Conservation (phyloP, 2,113 vertebrate species). For the Oreochromis spilurus region DNA sequence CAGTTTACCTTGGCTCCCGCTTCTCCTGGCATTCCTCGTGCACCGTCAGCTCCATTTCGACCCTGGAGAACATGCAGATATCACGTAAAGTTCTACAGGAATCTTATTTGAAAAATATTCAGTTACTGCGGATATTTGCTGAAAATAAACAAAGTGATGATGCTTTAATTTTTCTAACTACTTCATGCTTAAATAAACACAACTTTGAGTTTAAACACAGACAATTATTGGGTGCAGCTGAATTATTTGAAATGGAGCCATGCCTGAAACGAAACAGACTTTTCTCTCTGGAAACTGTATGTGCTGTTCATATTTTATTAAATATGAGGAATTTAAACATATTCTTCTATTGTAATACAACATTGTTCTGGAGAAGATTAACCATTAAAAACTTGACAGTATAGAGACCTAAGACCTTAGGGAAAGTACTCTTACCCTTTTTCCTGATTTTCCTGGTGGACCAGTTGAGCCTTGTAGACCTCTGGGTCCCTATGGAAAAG, state of each 20-base stretch:
- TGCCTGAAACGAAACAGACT: not conserved
- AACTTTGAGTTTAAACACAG: not conserved
- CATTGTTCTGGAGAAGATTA: not conserved
- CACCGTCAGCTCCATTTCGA: conserved; percentile 89
- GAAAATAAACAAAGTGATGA: not conserved
- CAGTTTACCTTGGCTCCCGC: conserved; percentile 83
- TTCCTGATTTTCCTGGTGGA: conserved; percentile 85
- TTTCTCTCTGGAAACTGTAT: not conserved
- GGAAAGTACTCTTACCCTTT: conserved; percentile 78
- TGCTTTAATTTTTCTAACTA: not conserved
- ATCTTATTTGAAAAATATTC: not conserved
- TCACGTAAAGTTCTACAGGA: not conserved
- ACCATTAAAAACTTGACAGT: not conserved
- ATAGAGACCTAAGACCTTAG: not conserved
- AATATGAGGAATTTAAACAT: not conserved
- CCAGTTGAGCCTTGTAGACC: conserved; percentile 88
- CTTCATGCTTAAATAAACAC: conserved; percentile 32
- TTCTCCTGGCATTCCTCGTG: conserved; percentile 94
- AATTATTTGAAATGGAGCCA: conserved; percentile 25
- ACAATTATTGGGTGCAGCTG: conserved; percentile 29
- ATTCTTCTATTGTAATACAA: not conserved
- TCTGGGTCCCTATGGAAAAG: conserved; percentile 82
- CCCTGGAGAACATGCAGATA: conserved; percentile 72
- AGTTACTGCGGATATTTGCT: not conserved
- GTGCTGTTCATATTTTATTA: not conserved